These are phyloP conservation scores for Chauna torquata DNA, from an alignment of 2,113 vertebrate species.

Conservation along the genomic window DNA sequence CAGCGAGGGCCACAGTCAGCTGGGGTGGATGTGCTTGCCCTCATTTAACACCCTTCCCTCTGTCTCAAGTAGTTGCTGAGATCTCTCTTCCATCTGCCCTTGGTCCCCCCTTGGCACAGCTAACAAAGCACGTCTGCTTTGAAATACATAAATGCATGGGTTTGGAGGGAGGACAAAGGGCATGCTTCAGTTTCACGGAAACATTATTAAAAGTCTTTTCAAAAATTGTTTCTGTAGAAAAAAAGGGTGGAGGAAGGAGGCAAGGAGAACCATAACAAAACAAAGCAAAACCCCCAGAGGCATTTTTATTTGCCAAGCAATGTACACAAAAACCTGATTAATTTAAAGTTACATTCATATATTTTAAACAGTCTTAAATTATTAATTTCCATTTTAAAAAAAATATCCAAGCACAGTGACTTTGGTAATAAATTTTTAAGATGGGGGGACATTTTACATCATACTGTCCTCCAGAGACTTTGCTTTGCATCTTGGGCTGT, in stretches of 20 bases:
- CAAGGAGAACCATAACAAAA: not conserved
- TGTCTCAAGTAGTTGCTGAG: not conserved
- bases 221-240: not conserved
- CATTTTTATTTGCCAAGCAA: slow-evolving; percentile 32
- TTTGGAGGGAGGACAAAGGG: not conserved
- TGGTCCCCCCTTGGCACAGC: not conserved
- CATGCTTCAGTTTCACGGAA: not conserved
- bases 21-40: not conserved
- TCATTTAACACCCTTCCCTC: not conserved
- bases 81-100: not conserved
- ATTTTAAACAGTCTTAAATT: slow-evolving; percentile 62
- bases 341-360: slow-evolving; percentile 50
- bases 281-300: not conserved
- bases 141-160: not conserved
- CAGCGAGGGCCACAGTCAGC: not conserved
- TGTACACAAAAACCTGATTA: slow-evolving; percentile 43
- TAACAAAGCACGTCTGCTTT: not conserved
- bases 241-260: too few species aligned
- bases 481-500: not conserved
- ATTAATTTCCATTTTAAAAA: slow-evolving; percentile 56
- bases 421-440: slow-evolving; percentile 61
- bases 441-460: slow-evolving; percentile 20
- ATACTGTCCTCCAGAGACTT: not conserved
- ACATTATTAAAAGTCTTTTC: not conserved
- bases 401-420: slow-evolving; percentile 27